Base-by-base conservation (phyloP, 1,140 invertebrate species). In the Danaus melanippus region DNA sequence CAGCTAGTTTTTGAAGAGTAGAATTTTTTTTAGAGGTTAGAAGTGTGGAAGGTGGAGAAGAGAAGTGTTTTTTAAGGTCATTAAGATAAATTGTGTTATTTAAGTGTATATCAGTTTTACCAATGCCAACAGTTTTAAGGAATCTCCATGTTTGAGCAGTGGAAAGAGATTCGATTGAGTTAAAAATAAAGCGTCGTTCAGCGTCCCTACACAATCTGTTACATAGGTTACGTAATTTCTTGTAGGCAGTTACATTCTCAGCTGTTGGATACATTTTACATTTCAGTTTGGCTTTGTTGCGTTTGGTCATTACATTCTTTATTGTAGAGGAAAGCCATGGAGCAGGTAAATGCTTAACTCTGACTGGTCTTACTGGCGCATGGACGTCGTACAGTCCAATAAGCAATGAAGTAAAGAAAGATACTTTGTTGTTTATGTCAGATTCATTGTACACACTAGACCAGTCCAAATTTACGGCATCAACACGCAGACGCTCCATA, bases 201-300 rank as follows among this genome's bases (percentile, higher is more conserved):
- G 46, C 46, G 12, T 47, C 46, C 46, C 46, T 47, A 8, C 46
- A 47, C n/a, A n/a, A n/a, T n/a, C n/a, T n/a, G n/a, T n/a, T n/a
- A n/a, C n/a, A n/a, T n/a, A n/a, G n/a, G n/a, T 47, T 47, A 47
- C 46, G 46, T 17, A 47, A 47, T 47, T 47, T 47, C 46, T 47
- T 47, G 12, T 47, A 47, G 8, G 46, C 46, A 15, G 46, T 8
- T 15, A 47, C 12, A 47, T 47, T 47, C 46, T 47, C 46, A 47
- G 12, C 46, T 47, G 46, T 47, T 17, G 46, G 46, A 47, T 47
- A 17, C 12, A 21, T 47, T 49, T 49, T 21, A 39, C 47, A 39
- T 49, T 49, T 40, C 9, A 21, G 47, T 40, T 49, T 49, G 32
- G 32, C n/a, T n/a, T n/a, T n/a, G n/a, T n/a, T n/a, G n/a, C n/a